Evolutionary conservation across 2,888 invertebrate genomes (phyloP).

Genomic region (Andrena camellia): DNA sequence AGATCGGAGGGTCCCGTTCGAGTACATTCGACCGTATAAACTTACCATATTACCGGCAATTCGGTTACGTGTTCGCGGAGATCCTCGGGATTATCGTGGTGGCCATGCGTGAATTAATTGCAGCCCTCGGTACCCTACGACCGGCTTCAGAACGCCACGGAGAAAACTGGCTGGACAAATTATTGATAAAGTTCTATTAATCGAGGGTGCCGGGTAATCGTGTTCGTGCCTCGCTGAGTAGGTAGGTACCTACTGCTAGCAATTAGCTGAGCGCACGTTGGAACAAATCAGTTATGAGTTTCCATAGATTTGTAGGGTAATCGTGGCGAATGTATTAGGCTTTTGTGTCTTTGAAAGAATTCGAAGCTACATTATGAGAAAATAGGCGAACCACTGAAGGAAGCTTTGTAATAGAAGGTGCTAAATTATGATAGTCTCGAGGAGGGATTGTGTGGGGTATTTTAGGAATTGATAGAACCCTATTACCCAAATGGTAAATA

Average conservation of each 20-base stretch:
- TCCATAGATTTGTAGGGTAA: neutral
- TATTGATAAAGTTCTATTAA: constrained; percentile 11
- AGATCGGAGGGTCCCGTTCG: constrained; percentile 66
- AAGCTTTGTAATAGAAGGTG: too few species aligned
- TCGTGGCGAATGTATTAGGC: neutral
- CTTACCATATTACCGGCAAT: constrained; percentile 64
- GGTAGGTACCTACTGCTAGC: neutral
- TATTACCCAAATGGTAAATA: neutral
- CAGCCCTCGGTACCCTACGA: constrained; percentile 20
- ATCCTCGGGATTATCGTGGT: constrained; percentile 53
- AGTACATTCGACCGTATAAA: constrained; percentile 68
- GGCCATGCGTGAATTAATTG: constrained; percentile 58
- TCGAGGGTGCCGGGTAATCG: constrained; percentile 11
- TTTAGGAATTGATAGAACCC: constrained; percentile 16
- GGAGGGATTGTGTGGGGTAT: neutral
- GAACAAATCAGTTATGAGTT: neutral
- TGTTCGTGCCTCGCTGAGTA: too few species aligned
- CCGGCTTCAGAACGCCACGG: neutral
- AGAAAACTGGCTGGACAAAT: constrained; percentile 11
- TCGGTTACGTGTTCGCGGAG: constrained; percentile 55
- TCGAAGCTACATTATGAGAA: too few species aligned
- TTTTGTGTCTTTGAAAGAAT: too few species aligned
- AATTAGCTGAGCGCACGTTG: neutral
- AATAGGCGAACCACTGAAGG: too few species aligned
- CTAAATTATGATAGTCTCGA: too few species aligned